Percentiles rank a stretch among this genome's conserved stretches.
Evolutionary conservation across 23 tunicate species (phyloP).

Genomic region (Ascidia mentula): DNA sequence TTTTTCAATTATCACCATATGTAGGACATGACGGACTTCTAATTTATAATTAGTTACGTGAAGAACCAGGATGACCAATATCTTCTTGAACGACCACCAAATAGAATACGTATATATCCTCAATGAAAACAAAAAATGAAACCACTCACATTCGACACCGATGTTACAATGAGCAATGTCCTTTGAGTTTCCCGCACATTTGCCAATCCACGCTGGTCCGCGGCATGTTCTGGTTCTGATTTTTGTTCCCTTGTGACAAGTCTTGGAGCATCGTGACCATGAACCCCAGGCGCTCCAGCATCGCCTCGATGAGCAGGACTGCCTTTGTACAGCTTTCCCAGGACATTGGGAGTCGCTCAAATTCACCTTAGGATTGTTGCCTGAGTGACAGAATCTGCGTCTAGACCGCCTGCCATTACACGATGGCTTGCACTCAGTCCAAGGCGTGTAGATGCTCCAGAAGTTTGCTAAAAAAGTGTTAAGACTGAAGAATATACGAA

Average conservation of each 20-base stretch:
- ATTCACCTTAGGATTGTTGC: background rate
- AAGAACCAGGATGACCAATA: too few relatives aligned
- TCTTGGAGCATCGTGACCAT: background rate
- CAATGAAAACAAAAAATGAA: too few relatives aligned
- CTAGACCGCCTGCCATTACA: background rate
- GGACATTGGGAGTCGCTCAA: background rate
- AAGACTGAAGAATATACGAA: too few relatives aligned
- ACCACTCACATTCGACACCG: background rate
- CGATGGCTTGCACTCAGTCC: background rate
- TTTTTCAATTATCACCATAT: too few relatives aligned
- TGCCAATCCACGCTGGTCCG: too few relatives aligned
- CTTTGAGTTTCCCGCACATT: background rate
- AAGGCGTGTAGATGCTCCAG: background rate
- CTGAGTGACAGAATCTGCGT: background rate
- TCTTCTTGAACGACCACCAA: too few relatives aligned
- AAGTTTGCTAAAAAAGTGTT: constrained; percentile 2
- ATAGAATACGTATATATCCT: too few relatives aligned
- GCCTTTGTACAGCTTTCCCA: background rate
- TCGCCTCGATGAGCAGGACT: background rate
- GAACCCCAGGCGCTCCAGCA: background rate
- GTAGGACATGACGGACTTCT: too few relatives aligned
- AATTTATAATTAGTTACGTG: too few relatives aligned
- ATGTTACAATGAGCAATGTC: background rate
- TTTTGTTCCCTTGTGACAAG: background rate
- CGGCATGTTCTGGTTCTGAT: background rate